phyloP scores from a whole-genome alignment of 2,888 invertebrate genomes.

The Folsomia candida region DNA sequence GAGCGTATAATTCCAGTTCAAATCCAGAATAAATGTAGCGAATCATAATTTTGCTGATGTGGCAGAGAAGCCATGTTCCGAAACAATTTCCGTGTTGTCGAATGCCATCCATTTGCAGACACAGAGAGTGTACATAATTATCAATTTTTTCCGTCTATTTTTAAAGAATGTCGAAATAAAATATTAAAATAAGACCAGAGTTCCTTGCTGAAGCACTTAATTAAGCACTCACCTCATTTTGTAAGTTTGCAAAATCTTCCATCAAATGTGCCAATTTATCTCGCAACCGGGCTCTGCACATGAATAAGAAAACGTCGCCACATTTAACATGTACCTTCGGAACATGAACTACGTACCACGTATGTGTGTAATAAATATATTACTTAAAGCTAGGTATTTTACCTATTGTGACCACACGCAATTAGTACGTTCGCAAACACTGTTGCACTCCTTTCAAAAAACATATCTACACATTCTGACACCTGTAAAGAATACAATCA shows the following conservation, averaged over 20 bases:
- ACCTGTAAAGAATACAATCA: constrained; percentile 60
- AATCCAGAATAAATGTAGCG: constrained; percentile 90
- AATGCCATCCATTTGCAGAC: constrained; percentile 66
- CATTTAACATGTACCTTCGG: too few relatives aligned
- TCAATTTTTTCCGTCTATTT: constrained; percentile 83
- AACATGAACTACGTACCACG: too few relatives aligned
- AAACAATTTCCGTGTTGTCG: constrained; percentile 78
- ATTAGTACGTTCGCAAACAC: constrained; percentile 83
- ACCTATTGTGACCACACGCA: constrained; percentile 92
- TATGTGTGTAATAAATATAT: too few relatives aligned
- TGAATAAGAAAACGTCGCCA: too few relatives aligned
- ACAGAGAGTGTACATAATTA: constrained; percentile 70
- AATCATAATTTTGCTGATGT: constrained; percentile 87
- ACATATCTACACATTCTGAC: constrained; percentile 83
- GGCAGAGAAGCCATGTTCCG: constrained; percentile 93
- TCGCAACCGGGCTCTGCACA: constrained; percentile 86
- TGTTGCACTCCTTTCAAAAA: constrained; percentile 79
- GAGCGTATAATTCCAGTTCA: constrained; percentile 90
- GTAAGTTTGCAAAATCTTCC: constrained; percentile 84
- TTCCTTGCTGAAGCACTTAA: not conserved
- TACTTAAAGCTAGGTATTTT: too few relatives aligned
- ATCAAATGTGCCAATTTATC: constrained; percentile 87
- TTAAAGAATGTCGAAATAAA: not conserved
- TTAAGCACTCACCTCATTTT: constrained; percentile 72
- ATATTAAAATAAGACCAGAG: not conserved